Percentiles rank a stretch among this genome's conserved stretches.
These are phyloP conservation scores for Cyrtonyx montezumae DNA, from an alignment of 2,113 vertebrate species.

Conservation along the genomic window DNA sequence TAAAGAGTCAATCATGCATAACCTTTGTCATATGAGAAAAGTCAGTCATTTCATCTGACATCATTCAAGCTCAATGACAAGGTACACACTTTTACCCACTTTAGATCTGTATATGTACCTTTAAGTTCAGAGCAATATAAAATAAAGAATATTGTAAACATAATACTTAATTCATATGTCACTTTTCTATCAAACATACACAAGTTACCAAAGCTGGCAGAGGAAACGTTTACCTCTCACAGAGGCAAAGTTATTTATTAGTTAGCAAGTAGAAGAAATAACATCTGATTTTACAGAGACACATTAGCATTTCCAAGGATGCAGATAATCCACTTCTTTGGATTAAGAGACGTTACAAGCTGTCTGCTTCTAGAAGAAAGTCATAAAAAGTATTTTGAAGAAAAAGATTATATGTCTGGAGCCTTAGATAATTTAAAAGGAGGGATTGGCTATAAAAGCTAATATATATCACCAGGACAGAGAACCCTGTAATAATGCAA, in stretches of 20 bases:
- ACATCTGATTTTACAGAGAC: not conserved
- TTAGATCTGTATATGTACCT: not conserved
- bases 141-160: not conserved
- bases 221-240: not conserved
- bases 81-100: not conserved
- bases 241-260: not conserved
- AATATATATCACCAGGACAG: not conserved
- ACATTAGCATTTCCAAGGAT: not conserved
- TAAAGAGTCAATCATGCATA: not conserved
- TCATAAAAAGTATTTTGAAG: not conserved
- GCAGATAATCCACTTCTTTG: not conserved
- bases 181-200: not conserved
- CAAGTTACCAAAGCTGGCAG: not conserved
- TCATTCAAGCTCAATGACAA: not conserved
- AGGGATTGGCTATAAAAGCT: not conserved
- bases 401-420: not conserved
- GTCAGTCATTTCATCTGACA: not conserved
- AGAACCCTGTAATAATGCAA: not conserved
- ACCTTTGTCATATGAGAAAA: not conserved
- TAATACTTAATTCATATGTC: not conserved
- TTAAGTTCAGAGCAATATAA: not conserved
- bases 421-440: not conserved
- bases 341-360: not conserved
- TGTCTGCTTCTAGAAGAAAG: not conserved
- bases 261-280: not conserved